Conservation (phyloP, 2,797 vertebrate species). For the Rousettus madagascariensis region DNA sequence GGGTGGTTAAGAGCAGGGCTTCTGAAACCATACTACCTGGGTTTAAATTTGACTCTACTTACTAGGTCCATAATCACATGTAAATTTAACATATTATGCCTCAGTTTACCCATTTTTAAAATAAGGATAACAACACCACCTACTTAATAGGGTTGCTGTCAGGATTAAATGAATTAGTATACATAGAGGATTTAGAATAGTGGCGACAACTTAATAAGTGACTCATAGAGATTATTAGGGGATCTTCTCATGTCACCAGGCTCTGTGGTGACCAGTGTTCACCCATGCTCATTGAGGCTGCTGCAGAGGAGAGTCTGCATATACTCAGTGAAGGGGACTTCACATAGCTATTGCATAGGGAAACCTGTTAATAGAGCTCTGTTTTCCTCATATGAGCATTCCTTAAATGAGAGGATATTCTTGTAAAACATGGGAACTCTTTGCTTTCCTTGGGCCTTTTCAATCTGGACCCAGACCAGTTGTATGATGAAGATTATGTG, state of each 20-base stretch:
- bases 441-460: slow-evolving; percentile 61
- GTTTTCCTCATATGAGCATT: slow-evolving; percentile 58
- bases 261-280: neutral
- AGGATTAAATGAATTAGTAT: neutral
- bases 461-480: slow-evolving; percentile 44
- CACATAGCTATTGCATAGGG: neutral
- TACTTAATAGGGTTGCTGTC: neutral
- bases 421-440: slow-evolving; percentile 71
- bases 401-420: slow-evolving; percentile 64
- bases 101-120: neutral
- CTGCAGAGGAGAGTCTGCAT: neutral
- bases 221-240: neutral
- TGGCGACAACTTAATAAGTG: neutral
- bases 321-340: neutral
- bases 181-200: neutral
- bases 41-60: neutral
- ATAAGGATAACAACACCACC: neutral
- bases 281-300: neutral
- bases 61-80: neutral
- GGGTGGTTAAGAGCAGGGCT: neutral
- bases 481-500: slow-evolving; percentile 59
- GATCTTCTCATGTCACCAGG: neutral
- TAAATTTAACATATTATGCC: neutral
- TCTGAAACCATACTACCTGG: neutral
- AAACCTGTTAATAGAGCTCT: slow-evolving; percentile 52